These are phyloP conservation scores for Metallyticus violacea DNA, from an alignment of 2,888 invertebrate species.

Conservation along the genomic window DNA sequence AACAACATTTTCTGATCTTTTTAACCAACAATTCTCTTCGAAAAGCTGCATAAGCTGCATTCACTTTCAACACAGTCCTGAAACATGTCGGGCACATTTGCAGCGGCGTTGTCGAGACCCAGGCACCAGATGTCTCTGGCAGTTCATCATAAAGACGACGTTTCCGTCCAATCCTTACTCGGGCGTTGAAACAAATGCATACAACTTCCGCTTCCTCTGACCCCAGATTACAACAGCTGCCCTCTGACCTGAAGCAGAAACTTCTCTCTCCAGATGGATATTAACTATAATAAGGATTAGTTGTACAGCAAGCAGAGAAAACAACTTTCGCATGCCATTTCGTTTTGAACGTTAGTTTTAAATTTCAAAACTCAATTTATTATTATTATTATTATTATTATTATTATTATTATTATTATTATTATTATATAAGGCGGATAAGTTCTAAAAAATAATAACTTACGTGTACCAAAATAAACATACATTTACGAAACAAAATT, in stretches of 20 bases:
- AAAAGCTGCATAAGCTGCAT: too few species aligned
- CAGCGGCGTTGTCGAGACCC: background rate
- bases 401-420: too few species aligned
- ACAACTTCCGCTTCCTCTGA: background rate
- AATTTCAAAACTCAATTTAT: too few species aligned
- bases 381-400: too few species aligned
- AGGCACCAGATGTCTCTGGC: background rate
- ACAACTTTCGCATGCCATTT: too few species aligned
- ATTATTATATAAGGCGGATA: too few species aligned
- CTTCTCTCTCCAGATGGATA: background rate
- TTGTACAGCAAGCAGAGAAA: background rate
- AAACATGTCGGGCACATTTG: background rate
- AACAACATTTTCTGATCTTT: too few species aligned
- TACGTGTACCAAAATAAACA: too few species aligned
- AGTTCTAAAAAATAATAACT: too few species aligned
- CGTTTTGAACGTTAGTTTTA: too few species aligned
- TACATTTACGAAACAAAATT: too few species aligned
- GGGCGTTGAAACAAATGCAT: background rate
- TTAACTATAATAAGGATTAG: background rate
- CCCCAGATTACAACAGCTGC: background rate
- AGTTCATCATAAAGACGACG: background rate
- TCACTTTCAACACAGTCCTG: background rate
- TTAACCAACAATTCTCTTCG: too few species aligned
- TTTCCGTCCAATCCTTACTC: background rate
- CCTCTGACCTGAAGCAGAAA: background rate